Conservation (phyloP, 2,888 invertebrate species). For the Ichneumon xanthorius region DNA sequence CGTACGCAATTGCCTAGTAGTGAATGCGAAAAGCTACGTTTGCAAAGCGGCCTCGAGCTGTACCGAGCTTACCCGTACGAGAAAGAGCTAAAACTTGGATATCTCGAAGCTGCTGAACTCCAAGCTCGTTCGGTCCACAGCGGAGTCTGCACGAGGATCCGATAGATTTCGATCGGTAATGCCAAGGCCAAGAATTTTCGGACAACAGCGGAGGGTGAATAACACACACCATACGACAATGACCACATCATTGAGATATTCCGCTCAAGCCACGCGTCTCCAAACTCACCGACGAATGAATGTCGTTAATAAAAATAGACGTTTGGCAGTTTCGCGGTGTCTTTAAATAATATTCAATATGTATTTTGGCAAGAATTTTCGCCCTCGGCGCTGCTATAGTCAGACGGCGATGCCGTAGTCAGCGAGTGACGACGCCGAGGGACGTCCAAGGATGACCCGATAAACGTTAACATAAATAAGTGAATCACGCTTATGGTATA, state of each 20-base stretch:
- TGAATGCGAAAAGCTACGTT: conserved; percentile 39
- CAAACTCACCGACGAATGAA: conserved; percentile 51
- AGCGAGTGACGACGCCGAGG: conserved; percentile 28
- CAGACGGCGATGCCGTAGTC: conserved; percentile 10
- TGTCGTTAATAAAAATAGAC: conserved; percentile 69
- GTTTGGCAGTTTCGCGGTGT: conserved; percentile 62
- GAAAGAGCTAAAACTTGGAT: background rate
- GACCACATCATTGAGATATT: conserved; percentile 60
- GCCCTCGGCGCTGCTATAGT: conserved; percentile 2
- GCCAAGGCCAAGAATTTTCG: conserved; percentile 55
- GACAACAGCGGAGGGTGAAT: conserved; percentile 56
- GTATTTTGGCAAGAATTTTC: conserved; percentile 67
- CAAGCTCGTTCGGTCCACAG: background rate
- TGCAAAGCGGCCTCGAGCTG: background rate
- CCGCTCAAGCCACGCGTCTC: background rate
- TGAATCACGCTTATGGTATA: conserved; percentile 31
- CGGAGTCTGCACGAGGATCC: background rate
- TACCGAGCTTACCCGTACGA: background rate
- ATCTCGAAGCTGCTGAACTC: background rate
- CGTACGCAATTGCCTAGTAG: conserved; percentile 52
- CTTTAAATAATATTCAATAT: conserved; percentile 67
- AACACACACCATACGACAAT: conserved; percentile 53
- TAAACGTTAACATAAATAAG: conserved; percentile 56
- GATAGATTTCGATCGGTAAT: conserved; percentile 48
- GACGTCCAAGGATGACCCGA: conserved; percentile 51